phyloP scores from a whole-genome alignment of 2,113 vertebrate species.

The Dipodomys spectabilis region DNA sequence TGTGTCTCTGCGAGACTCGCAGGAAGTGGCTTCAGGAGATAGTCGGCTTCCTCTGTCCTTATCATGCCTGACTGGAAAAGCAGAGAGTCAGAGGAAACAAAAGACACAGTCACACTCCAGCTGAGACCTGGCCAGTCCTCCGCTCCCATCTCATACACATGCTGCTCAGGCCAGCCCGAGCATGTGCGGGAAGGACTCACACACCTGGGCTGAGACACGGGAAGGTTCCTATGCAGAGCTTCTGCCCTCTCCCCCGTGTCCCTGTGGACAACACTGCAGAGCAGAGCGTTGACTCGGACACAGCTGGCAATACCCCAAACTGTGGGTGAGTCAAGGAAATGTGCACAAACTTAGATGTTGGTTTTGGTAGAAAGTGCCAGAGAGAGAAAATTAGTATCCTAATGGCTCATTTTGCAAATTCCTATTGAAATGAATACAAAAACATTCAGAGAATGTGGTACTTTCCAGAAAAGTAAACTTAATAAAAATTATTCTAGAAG shows the following conservation, averaged over 20 bases:
- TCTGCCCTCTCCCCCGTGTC: fast-evolving
- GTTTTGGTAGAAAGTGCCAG: fast-evolving
- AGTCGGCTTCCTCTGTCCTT: constrained; percentile 91
- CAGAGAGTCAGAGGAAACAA: constrained; percentile 56
- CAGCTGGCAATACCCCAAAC: fast-evolving
- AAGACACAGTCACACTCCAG: background rate
- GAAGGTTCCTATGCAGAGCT: fast-evolving
- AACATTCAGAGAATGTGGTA: background rate
- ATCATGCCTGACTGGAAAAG: constrained; percentile 93
- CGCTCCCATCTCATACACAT: fast-evolving
- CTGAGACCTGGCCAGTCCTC: fast-evolving
- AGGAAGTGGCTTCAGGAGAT: constrained; percentile 91
- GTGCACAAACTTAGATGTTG: fast-evolving
- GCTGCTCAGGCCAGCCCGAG: no score
- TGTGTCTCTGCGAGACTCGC: constrained; percentile 81
- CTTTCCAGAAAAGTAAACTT: background rate
- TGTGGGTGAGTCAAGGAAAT: fast-evolving
- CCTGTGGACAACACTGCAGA: fast-evolving
- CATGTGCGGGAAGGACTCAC: fast-evolving
- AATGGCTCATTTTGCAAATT: background rate
- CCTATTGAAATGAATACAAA: background rate
- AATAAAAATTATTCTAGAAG: background rate
- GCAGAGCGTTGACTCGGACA: no score
- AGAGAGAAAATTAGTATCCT: background rate
- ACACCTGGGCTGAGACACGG: fast-evolving